Base-by-base conservation (phyloP, 2,888 invertebrate species). In the Tiliacea aurago region DNA sequence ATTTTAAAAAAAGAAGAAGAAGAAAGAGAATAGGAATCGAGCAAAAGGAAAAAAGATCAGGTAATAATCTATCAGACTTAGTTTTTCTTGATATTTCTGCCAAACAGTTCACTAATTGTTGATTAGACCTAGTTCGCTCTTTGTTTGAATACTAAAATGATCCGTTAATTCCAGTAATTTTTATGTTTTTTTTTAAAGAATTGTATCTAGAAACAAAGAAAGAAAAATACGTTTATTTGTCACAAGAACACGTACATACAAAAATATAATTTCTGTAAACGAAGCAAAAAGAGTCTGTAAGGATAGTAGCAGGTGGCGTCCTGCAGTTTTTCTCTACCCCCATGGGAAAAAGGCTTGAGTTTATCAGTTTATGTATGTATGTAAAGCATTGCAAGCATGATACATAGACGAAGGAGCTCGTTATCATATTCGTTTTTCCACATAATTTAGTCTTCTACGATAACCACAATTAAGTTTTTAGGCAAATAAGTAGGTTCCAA, bases 81-180 rank as follows among this genome's bases (percentile, higher is more conserved):
- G 69, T 73, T 71, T 47, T 70, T 51, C 64, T 51, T 76, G 65
- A 76, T 56, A 74, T 71, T 68, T 73, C 72, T 69, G 67, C 71
- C 78, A 78, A 73, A 66, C 82, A 78, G 70, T 55, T 61, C 23
- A 67, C 73, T 84, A 81, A 80, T 80, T 84, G 73, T 51, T 73
- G 66, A 71, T 58, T 61, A 63, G 51, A 55, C 64, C 56, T 68
- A 72, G 37, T 45, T 28, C 51, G 33, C 20, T 45, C 11, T 51
- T 45, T 28, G 15, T 62, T 37, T 37, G 13, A 55, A 13, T 49
- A 55, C 23, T 64, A 43, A 55, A 43, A 18, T 64, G 33, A 58
- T 59, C 28, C 58, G n/a, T 45, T 23, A 3, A 37, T 37, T 11
- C 47, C 7, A 2, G 4, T 15, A 2, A 10, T 37, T 53, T 59